phyloP scores from a whole-genome alignment of 2,888 invertebrate genomes.

The Torymus auratus region DNA sequence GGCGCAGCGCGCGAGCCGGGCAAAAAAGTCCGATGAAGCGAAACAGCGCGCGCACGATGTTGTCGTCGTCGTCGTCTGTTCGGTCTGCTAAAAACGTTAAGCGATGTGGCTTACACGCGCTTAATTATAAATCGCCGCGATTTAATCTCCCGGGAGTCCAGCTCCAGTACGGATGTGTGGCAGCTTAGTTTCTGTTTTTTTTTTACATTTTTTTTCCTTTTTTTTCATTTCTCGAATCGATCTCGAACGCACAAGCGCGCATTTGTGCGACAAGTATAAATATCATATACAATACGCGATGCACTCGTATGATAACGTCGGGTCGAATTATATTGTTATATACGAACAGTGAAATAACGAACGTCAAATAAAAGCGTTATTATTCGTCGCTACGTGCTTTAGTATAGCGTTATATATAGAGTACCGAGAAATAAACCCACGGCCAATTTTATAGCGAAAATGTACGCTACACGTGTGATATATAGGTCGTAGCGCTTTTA shows the following conservation, averaged over 20 bases:
- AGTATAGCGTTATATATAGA: too few relatives aligned
- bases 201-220: neutral
- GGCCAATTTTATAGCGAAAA: too few relatives aligned
- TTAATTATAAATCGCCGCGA: slow-evolving; percentile 22
- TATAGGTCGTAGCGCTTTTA: too few relatives aligned
- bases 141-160: slow-evolving; percentile 41
- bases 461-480: too few relatives aligned
- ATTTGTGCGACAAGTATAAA: too few relatives aligned
- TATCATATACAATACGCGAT: too few relatives aligned
- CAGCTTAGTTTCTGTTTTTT: slow-evolving; percentile 25
- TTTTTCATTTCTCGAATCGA: neutral
- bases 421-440: too few relatives aligned
- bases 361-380: neutral
- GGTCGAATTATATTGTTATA: too few relatives aligned
- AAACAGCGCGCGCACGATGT: neutral
- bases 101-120: neutral
- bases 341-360: neutral
- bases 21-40: neutral
- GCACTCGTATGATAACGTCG: slow-evolving; percentile 9
- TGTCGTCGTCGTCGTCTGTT: neutral
- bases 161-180: slow-evolving; percentile 35
- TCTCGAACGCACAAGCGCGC: neutral
- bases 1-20: neutral
- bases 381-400: too few relatives aligned
- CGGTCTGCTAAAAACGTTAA: slow-evolving; percentile 6